Conservation (phyloP, 2,888 invertebrate genomes). For the Monoplex corrugatus region DNA sequence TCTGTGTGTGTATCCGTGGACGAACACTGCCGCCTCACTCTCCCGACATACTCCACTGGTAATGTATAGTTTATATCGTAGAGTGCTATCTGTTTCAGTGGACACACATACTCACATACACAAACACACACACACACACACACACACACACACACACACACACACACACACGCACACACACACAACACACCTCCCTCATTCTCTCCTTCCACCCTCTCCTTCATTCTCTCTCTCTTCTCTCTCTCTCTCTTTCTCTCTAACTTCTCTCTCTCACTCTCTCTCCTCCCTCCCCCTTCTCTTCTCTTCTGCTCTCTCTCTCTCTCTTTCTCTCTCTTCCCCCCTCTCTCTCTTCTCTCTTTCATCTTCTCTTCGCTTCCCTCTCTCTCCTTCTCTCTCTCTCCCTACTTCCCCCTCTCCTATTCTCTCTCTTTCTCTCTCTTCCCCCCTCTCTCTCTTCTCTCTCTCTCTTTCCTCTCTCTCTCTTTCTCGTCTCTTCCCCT, state of each 20-base stretch:
- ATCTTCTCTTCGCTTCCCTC: not conserved
- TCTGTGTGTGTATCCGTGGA: too few species aligned
- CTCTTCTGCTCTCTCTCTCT: conserved; percentile 19
- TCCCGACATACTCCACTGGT: too few species aligned
- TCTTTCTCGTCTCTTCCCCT: not conserved
- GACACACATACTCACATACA: too few species aligned
- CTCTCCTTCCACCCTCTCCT: not conserved
- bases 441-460: not conserved
- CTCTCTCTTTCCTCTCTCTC: not conserved
- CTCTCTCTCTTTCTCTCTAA: too few species aligned
- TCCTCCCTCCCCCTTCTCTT: not conserved
- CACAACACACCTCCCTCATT: not conserved
- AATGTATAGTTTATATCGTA: too few species aligned
- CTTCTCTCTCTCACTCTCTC: not conserved
- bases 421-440: not conserved
- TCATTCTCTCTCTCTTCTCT: not conserved
- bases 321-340: conserved; percentile 1
- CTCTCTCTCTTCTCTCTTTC: conserved; percentile 10
- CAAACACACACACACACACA: conserved; percentile 12
- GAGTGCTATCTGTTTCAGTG: too few species aligned
- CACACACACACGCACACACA: not conserved
- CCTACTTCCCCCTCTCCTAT: not conserved
- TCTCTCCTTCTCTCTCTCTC: not conserved
- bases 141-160: not conserved
- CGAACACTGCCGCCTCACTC: too few species aligned